These are phyloP conservation scores for Orchesella cincta DNA, from an alignment of 1,140 invertebrate species.

Conservation along the genomic window DNA sequence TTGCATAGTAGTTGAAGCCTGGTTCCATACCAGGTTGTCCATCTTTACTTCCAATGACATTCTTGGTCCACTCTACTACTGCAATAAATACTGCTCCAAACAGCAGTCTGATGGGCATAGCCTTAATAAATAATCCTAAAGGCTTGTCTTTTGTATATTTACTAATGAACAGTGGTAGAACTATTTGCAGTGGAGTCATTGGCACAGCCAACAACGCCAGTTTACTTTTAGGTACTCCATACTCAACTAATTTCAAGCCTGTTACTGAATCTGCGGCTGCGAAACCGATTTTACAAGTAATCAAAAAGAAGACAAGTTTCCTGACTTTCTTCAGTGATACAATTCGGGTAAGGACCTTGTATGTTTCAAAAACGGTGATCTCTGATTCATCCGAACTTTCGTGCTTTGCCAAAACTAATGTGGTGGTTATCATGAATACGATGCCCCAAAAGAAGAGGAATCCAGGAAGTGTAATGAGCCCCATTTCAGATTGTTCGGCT, in stretches of 20 bases:
- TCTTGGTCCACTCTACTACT: constrained; percentile 12
- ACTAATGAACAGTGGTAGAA: constrained; percentile 84
- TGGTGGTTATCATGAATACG: constrained; percentile 87
- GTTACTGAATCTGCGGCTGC: constrained; percentile 88
- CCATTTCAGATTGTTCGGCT: background rate
- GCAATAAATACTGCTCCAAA: constrained; percentile 15
- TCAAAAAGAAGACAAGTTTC: constrained; percentile 73
- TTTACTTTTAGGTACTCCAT: constrained; percentile 92
- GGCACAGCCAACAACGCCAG: constrained; percentile 89
- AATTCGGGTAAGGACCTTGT: constrained; percentile 80
- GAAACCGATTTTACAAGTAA: constrained; percentile 87
- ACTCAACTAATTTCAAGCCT: constrained; percentile 90
- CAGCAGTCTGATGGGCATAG: constrained; percentile 77
- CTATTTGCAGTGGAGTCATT: constrained; percentile 89
- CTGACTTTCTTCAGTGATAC: constrained; percentile 79
- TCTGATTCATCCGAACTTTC: constrained; percentile 63
- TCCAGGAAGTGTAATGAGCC: constrained; percentile 16
- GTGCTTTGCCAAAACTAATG: constrained; percentile 84
- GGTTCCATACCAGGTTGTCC: constrained; percentile 65
- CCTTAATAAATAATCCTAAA: constrained; percentile 83
- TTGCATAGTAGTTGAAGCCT: constrained; percentile 76
- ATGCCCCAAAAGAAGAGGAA: constrained; percentile 96
- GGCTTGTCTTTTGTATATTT: constrained; percentile 88
- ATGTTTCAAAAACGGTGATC: constrained; percentile 74
- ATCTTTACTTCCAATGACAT: constrained; percentile 61